Evolutionary conservation across 1,140 invertebrate species (phyloP).

Genomic region (Dinothrombium tinctorium): DNA sequence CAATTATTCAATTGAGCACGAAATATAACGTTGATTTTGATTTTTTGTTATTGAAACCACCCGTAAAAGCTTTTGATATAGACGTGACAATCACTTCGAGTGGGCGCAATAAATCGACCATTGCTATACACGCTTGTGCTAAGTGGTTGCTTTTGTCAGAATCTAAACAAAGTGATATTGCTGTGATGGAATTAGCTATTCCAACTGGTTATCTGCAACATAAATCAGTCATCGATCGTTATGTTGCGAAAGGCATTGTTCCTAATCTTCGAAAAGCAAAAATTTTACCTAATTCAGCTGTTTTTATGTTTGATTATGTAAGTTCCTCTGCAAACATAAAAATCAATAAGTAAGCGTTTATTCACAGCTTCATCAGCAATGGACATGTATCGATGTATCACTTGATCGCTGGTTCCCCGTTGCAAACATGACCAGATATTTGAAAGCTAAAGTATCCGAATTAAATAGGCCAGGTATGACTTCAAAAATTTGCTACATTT

Average conservation of each 20-base stretch:
- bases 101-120: constrained; percentile 30
- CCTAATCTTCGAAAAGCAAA: constrained; percentile 15
- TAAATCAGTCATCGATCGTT: constrained; percentile 28
- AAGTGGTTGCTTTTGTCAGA: constrained; percentile 19
- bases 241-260: constrained; percentile 19
- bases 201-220: constrained; percentile 32
- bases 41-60: constrained; percentile 25
- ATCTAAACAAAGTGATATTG: constrained; percentile 23
- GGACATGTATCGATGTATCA: too few relatives aligned
- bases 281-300: constrained; percentile 13
- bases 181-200: constrained; percentile 30
- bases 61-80: constrained; percentile 25
- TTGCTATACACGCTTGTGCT: constrained; percentile 26
- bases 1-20: constrained; percentile 30
- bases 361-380: too few relatives aligned
- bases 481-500: too few relatives aligned
- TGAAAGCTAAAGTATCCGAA: too few relatives aligned
- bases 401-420: too few relatives aligned
- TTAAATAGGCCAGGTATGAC: too few relatives aligned
- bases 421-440: too few relatives aligned
- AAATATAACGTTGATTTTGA: constrained; percentile 31
- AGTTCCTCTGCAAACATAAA: too few relatives aligned
- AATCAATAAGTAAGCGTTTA: too few relatives aligned
- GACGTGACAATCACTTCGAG: constrained; percentile 23
- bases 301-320: too few relatives aligned